Percentiles rank a stretch among this genome's conserved stretches.
Conservation (phyloP, 2,888 invertebrate species). For the Thereva unica region DNA sequence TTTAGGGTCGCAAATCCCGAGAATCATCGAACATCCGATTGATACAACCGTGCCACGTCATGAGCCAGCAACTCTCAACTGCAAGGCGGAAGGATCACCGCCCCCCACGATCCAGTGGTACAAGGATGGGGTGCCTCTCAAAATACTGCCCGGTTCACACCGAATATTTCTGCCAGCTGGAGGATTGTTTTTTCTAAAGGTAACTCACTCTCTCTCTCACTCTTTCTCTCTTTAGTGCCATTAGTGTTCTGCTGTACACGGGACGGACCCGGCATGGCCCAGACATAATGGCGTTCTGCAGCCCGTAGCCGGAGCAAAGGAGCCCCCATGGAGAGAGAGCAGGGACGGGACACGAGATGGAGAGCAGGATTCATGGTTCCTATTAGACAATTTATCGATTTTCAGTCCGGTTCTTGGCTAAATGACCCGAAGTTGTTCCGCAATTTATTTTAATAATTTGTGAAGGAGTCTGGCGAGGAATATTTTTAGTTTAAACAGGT, state of each 20-base stretch:
- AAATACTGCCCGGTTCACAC: conserved; percentile 69
- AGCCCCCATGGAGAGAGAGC: background rate
- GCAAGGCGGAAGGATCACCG: conserved; percentile 84
- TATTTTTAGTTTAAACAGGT: background rate
- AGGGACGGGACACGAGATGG: background rate
- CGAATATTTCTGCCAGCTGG: conserved; percentile 78
- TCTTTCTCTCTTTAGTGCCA: background rate
- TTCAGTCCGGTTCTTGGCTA: conserved; percentile 10
- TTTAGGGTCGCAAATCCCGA: conserved; percentile 68
- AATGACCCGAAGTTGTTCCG: conserved; percentile 26
- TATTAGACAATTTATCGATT: conserved; percentile 33
- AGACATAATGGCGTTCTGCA: no score
- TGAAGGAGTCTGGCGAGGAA: background rate
- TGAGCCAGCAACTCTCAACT: conserved; percentile 89
- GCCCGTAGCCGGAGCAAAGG: no score
- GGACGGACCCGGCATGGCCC: no score
- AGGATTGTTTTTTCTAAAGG: conserved; percentile 78
- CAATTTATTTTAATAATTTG: conserved; percentile 34
- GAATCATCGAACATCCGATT: conserved; percentile 88
- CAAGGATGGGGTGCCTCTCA: conserved; percentile 65
- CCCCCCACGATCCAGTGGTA: conserved; percentile 83
- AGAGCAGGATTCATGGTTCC: conserved; percentile 11
- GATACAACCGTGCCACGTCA: conserved; percentile 87
- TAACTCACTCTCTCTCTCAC: conserved; percentile 45
- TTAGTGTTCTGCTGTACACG: no score